Conservation (phyloP, 1,140 invertebrate species). For the Thaumatotibia leucotreta region DNA sequence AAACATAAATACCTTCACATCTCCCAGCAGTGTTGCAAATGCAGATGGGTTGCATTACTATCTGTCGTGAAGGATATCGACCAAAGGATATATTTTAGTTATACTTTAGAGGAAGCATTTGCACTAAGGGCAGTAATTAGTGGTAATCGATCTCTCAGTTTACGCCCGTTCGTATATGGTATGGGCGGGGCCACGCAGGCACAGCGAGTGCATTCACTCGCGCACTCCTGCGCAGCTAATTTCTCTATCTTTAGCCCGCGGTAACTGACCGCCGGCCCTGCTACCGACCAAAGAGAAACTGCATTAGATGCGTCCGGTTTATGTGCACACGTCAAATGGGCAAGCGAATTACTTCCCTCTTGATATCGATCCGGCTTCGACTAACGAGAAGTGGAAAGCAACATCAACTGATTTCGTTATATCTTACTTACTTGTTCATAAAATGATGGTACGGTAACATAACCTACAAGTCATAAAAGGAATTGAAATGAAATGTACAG, state of each 20-base stretch:
- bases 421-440: background rate
- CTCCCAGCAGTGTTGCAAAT: no score
- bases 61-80: background rate
- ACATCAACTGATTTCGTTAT: background rate
- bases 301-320: constrained; percentile 66
- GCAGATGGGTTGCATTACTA: background rate
- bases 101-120: constrained; percentile 44
- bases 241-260: constrained; percentile 72
- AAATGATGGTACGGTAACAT: background rate
- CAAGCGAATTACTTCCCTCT: constrained; percentile 39
- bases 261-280: constrained; percentile 63
- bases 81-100: constrained; percentile 16
- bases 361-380: constrained; percentile 17
- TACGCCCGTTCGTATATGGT: constrained; percentile 52
- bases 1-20: background rate
- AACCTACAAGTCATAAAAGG: no score
- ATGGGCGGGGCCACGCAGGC: constrained; percentile 39
- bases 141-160: constrained; percentile 67
- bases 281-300: constrained; percentile 62
- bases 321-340: constrained; percentile 44
- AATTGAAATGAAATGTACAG: no score
- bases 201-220: constrained; percentile 57
- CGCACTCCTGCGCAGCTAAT: constrained; percentile 54
- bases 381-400: background rate
- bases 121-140: constrained; percentile 59